Base-by-base conservation (phyloP, 1,140 invertebrate genomes). In the Epicauta chinensis region DNA sequence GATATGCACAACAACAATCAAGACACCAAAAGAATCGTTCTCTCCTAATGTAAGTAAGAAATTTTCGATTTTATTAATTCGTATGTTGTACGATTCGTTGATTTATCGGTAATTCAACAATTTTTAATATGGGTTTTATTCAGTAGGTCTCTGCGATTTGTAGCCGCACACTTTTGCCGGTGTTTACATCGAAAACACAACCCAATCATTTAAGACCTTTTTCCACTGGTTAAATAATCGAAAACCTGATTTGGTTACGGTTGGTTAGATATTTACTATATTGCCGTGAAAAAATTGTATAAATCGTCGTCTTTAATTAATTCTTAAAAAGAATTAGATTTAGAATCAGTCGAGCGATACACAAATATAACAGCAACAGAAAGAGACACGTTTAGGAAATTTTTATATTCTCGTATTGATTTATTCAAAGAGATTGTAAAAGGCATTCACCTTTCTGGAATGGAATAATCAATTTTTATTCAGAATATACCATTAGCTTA, bases 21-120 rank as follows among this genome's bases (percentile, higher is more conserved):
- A 55, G 52, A 60, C 54, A 29, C 47, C 55, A 23, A 49, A 48
- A 39, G 58, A 60, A 40, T 60, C 39, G 31, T 57, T 60, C 55
- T 60, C 58, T 16, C 10, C 51, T 12, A 52, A 60, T 45, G 58
- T 60, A 55, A 60, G 58, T 60, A 57, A 13, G 14, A 23, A 5
- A 5, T 23, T 23, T 23, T 23, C 23, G 23, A 23, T 23, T 23
- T 23, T 23, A 23, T 3, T 5, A 23, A 23, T 23, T 23, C 23
- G 4, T 1, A 23, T 23, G 23, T 23, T 23, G n/a, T n/a, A n/a
- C n/a, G n/a, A 23, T 23, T 23, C 4, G 23, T 5, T 5, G 7
- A 7, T 7, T 23, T 23, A 3, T 1, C 4, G 23, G 4, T 2
- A 5, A 23, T 23, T 23, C 7, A 5, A 23, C 23, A 7, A 23